Conservation (phyloP, 2,797 vertebrate species). For the Periophthalmus magnuspinnatus region DNA sequence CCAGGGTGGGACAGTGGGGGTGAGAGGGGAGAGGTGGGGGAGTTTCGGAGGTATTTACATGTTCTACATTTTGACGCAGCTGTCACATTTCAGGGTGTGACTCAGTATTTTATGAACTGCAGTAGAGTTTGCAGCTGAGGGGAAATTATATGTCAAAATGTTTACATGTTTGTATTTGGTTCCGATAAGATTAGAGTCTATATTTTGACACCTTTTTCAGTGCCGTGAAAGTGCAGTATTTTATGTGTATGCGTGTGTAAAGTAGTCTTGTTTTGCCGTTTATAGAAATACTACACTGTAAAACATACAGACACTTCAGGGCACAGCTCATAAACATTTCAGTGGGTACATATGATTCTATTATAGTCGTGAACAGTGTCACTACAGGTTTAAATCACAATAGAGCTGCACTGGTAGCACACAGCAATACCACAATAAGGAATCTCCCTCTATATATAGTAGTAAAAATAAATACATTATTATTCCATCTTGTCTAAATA, state of each 20-base stretch:
- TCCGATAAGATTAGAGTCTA: too few relatives aligned
- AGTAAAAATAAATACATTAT: too few relatives aligned
- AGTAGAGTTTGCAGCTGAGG: neutral
- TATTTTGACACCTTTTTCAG: too few relatives aligned
- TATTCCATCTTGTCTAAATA: too few relatives aligned
- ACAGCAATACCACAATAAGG: too few relatives aligned
- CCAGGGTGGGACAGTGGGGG: neutral
- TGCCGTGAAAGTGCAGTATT: neutral
- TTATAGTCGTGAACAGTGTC: neutral
- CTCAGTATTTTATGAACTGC: neutral
- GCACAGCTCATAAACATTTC: neutral
- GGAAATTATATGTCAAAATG: neutral
- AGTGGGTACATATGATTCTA: neutral
- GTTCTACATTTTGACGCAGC: neutral
- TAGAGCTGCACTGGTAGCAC: neutral
- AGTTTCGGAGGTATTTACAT: neutral
- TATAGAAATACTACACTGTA: neutral
- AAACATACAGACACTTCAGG: neutral
- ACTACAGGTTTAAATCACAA: neutral
- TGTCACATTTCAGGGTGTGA: constrained; percentile 6
- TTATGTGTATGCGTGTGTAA: neutral
- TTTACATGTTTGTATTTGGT: too few relatives aligned
- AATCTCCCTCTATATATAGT: too few relatives aligned
- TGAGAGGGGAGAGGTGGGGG: neutral
- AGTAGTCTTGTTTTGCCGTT: neutral